phyloP scores from a whole-genome alignment of 1,140 invertebrate genomes.

The Euborellia annulipes region DNA sequence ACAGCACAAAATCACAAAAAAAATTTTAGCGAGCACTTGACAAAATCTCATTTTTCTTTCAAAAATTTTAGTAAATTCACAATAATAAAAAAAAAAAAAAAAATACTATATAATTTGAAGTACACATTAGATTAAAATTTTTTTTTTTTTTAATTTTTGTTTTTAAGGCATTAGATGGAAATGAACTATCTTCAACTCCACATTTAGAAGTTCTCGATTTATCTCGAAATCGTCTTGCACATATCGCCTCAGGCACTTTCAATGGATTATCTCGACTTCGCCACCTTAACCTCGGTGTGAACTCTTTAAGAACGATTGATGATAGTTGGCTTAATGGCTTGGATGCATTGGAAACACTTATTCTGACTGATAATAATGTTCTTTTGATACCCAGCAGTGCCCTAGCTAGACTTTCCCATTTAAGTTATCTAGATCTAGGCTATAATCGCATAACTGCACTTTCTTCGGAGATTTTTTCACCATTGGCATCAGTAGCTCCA shows the following conservation, averaged over 20 bases:
- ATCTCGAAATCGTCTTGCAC: constrained; percentile 66
- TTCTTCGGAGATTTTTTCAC: constrained; percentile 55
- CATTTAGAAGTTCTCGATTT: constrained; percentile 60
- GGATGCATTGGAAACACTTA: constrained; percentile 53
- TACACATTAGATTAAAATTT: no score
- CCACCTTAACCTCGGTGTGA: constrained; percentile 66
- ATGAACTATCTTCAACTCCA: constrained; percentile 42
- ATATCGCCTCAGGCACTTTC: constrained; percentile 64
- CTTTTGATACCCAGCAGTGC: constrained; percentile 67
- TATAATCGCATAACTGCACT: constrained; percentile 77
- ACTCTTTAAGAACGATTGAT: constrained; percentile 69
- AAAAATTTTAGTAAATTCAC: no score
- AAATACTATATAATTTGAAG: no score
- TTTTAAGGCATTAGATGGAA: constrained; percentile 47
- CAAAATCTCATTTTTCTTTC: neutral
- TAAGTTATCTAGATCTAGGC: constrained; percentile 58
- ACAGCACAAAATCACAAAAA: no score
- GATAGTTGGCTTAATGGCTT: constrained; percentile 72
- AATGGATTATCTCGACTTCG: constrained; percentile 48
- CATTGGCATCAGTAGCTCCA: constrained; percentile 41
- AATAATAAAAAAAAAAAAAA: no score
- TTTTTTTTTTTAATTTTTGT: no score
- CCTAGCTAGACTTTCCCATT: constrained; percentile 48
- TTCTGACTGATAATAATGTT: constrained; percentile 74
- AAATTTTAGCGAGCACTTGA: no score